Base-by-base conservation (phyloP, 2,888 invertebrate species). In the Anaspis maculata region DNA sequence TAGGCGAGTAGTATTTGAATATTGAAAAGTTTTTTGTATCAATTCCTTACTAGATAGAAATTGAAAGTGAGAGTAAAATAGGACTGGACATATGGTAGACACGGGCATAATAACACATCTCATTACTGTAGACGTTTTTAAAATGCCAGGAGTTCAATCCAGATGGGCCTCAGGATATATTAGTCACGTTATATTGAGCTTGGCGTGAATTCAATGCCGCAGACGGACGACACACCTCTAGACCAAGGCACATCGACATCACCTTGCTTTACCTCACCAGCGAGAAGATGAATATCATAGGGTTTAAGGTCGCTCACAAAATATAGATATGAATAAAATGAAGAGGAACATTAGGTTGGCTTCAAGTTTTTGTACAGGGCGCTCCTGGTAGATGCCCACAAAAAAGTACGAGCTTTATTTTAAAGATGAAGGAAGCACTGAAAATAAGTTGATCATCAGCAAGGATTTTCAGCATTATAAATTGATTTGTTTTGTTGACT, bases 181-280 rank as follows among this genome's bases (percentile, higher is more conserved):
- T 61, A 61, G 59, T 61, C 62, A 62, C 57, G 56, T 61, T 61
- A 61, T 57, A 61, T 61, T 54, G 57, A 59, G 59, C 60, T 55
- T 63, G 63, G 62, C 62, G 57, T 48, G 49, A 56, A 57, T 63
- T 63, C 63, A 63, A 63, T 62, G 63, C 57, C 61, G 54, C 45
- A 41, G 44, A 48, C 48, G 45, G 47, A 49, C 47, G 49, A 52
- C 54, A 52, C 53, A 53, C 53, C 51, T 52, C 50, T 46, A 40
- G 42, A 42, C 46, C 38, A 40, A 34, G 41, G 41, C 43, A 24
- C 36, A 36, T 34, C 34, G 32, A 28, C 37, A 19, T 19, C 19
- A 19, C 5, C 13, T 27, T 14, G 7, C 11, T 14, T 25, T 25
- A 21, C 9, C 6, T 7, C 9, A 21, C 6, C 21, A 21, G 9